Base-by-base conservation (phyloP, 2,797 vertebrate species). In the Chelon auratus region DNA sequence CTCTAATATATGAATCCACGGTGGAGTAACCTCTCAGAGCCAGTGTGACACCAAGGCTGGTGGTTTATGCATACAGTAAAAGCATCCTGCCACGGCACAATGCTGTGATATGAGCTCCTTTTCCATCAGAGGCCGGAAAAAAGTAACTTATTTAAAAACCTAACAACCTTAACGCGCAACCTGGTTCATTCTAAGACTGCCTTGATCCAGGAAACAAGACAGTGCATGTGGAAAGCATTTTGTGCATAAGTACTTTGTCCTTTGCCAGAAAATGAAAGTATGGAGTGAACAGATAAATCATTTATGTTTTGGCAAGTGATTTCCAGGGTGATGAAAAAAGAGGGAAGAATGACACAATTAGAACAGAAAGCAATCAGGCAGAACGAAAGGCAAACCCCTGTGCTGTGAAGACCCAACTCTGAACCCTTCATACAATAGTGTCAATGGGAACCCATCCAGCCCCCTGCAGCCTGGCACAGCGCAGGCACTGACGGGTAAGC, bases 181-280 rank as follows among this genome's bases (percentile, higher is more conserved):
- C 85, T 80, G 81, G 75, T 87, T 89, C 87, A 83, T 79, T 87
- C 81, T 83, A 82, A 56, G 22, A 26, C 87, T 72, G 87, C 84
- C 88, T 84, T 75, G 75, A 85, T 81, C 72, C 68, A 88, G 72
- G 88, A 82, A 84, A 86, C 84, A 83, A 91, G 84, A 88, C 81
- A 75, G 86, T 87, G 87, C 88, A 83, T 45, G 68, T 88, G 87
- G 88, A 94, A 93, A 93, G 88, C 85, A 86, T 90, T 93, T 93
- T 89, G 90, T 94, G 92, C 93, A 93, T 94, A 94, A 93, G 88
- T 92, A 88, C 89, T 67, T 81, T 87, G 89, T 93, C 90, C 80
- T 88, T 33, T 82, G 77, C 69, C 81, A 78, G 80, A 74, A 88
- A 85, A 85, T 68, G 37, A 83, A 78, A 87, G 64, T 22, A 68